A percentile compares a stretch with the other conserved stretches of the same genome.
phyloP scores from a whole-genome alignment of 1,140 invertebrate species.

The Eriosoma lanigerum region DNA sequence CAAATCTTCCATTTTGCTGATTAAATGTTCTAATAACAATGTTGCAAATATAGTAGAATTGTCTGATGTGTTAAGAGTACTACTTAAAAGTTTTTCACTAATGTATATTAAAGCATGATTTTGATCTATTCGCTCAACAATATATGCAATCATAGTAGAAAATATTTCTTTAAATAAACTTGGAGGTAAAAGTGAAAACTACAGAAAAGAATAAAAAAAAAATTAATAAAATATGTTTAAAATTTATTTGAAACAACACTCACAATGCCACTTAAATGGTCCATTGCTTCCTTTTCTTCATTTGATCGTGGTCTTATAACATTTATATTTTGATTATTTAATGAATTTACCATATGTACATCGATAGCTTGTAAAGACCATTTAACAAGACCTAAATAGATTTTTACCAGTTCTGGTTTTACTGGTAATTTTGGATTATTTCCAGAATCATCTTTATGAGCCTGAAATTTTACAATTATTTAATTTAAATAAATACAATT shows the following conservation, averaged over 20 bases:
- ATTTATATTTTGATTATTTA: slow-evolving; percentile 63
- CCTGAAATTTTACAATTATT: slow-evolving; percentile 15
- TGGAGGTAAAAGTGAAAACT: slow-evolving; percentile 94
- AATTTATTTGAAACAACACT: slow-evolving; percentile 57
- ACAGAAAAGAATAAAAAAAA: slow-evolving; percentile 58
- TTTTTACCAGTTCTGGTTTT: slow-evolving; percentile 59
- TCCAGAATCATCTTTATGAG: slow-evolving; percentile 54
- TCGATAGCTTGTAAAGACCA: slow-evolving; percentile 92
- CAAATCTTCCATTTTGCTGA: slow-evolving; percentile 96
- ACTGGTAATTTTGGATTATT: slow-evolving; percentile 51
- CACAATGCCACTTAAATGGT: slow-evolving; percentile 93
- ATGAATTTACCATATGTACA: slow-evolving; percentile 74
- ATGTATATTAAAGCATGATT: slow-evolving; percentile 92
- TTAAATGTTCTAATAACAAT: slow-evolving; percentile 91
- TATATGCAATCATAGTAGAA: slow-evolving; percentile 88
- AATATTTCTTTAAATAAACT: slow-evolving; percentile 96
- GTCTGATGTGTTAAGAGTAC: slow-evolving; percentile 64
- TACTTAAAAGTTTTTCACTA: slow-evolving; percentile 94
- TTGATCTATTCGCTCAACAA: slow-evolving; percentile 91
- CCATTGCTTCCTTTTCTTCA: slow-evolving; percentile 95
- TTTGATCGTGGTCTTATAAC: slow-evolving; percentile 73
- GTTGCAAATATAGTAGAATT: slow-evolving; percentile 97
- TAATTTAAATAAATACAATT: too few relatives aligned
- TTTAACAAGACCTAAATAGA: slow-evolving; percentile 89
- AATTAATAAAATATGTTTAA: background rate